A percentile compares a stretch with the other conserved stretches of the same genome.
Evolutionary conservation across 2,797 vertebrate species (phyloP).

Genomic region (Hyperoplus lanceolatus): DNA sequence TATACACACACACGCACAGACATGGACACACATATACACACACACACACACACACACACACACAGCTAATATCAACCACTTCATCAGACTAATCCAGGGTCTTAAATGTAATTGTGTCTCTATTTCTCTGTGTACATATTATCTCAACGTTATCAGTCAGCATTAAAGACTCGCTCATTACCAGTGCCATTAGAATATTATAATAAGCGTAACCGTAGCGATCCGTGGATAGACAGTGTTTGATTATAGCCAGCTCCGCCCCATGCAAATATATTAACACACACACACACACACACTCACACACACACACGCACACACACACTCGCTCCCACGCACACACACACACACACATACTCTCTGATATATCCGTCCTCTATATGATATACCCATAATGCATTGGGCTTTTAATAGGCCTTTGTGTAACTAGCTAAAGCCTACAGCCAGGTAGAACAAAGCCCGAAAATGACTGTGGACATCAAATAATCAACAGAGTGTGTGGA

Average conservation of each 20-base stretch:
- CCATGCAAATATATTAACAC: too few species aligned
- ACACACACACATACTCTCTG: too few species aligned
- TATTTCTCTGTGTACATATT: constrained; percentile 43
- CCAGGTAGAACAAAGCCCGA: constrained; percentile 56
- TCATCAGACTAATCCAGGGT: constrained; percentile 43
- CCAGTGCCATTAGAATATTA: constrained; percentile 53
- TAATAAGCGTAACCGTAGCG: constrained; percentile 57
- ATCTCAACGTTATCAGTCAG: constrained; percentile 48
- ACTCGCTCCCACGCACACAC: too few species aligned
- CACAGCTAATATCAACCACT: constrained; percentile 37
- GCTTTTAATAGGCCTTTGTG: constrained; percentile 34
- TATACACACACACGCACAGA: too few species aligned
- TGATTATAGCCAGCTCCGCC: constrained; percentile 63
- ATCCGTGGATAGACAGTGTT: constrained; percentile 55
- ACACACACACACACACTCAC: constrained; percentile 2
- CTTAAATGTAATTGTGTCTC: constrained; percentile 44
- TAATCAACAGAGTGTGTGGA: neutral
- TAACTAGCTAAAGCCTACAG: constrained; percentile 48
- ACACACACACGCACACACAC: too few species aligned
- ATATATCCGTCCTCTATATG: constrained; percentile 35
- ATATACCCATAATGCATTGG: constrained; percentile 36
- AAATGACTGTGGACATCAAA: constrained; percentile 44
- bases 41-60: neutral
- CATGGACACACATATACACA: too few species aligned
- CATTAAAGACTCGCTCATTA: constrained; percentile 63